These are phyloP conservation scores for Phymorhynchus buccinoides DNA, from an alignment of 1,140 invertebrate species.

Conservation along the genomic window DNA sequence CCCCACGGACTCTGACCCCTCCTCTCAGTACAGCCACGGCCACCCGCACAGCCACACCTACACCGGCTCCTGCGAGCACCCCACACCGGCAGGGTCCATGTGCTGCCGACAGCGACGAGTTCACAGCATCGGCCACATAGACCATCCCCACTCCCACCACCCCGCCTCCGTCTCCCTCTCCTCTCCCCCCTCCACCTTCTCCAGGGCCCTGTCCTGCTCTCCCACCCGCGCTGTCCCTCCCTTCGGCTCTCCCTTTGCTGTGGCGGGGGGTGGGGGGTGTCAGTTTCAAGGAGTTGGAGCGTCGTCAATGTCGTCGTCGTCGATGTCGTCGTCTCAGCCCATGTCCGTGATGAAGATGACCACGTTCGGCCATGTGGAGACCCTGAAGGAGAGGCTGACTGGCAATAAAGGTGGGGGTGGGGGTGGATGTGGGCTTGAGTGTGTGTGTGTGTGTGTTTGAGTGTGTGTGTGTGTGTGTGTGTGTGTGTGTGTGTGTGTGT, in stretches of 20 bases:
- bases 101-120: slow-evolving; percentile 65
- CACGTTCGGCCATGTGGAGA: slow-evolving; percentile 41
- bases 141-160: slow-evolving; percentile 50
- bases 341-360: slow-evolving; percentile 31
- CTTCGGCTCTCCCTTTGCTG: not conserved
- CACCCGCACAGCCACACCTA: slow-evolving; percentile 28
- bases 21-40: too few relatives aligned
- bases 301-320: not conserved
- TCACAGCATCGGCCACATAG: slow-evolving; percentile 68
- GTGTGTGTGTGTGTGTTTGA: too few relatives aligned
- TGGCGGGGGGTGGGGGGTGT: not conserved
- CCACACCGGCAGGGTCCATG: slow-evolving; percentile 44
- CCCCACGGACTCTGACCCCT: slow-evolving; percentile 45
- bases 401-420: slow-evolving; percentile 31
- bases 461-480: too few relatives aligned
- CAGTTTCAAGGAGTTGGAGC: not conserved
- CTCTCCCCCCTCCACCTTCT: too few relatives aligned
- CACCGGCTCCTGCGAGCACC: slow-evolving; percentile 37
- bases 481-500: too few relatives aligned
- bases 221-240: slow-evolving; percentile 20
- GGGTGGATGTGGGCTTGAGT: too few relatives aligned
- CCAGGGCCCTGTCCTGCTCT: slow-evolving; percentile 1
- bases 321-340: slow-evolving; percentile 31
- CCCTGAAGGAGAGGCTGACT: slow-evolving; percentile 46
- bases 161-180: not conserved